Conservation (phyloP, 1,140 invertebrate species). For the Drosophila elegans region DNA sequence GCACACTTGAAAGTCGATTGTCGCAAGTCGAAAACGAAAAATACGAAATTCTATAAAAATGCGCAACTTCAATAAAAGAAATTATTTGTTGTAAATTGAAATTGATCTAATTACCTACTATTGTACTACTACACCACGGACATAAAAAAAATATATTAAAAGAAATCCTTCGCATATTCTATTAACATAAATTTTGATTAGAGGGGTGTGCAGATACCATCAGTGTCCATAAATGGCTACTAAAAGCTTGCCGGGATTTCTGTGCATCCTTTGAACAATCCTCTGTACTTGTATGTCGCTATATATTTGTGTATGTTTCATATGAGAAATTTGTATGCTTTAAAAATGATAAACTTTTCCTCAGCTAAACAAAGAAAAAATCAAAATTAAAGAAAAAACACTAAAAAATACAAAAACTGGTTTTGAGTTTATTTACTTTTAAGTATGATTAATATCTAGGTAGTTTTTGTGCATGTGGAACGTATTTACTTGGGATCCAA, state of each 20-base stretch:
- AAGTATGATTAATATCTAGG: too few species aligned
- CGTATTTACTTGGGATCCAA: too few species aligned
- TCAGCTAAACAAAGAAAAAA: conserved; percentile 52
- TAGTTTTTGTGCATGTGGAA: too few species aligned
- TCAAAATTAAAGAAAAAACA: conserved; percentile 55
- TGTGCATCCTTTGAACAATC: conserved; percentile 15
- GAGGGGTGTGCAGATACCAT: conserved; percentile 7
- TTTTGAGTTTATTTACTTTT: not conserved
- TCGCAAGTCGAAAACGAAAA: conserved; percentile 6
- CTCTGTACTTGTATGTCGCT: conserved; percentile 61
- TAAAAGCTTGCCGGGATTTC: conserved; percentile 9
- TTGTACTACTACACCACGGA: conserved; percentile 43
- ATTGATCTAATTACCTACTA: conserved; percentile 65
- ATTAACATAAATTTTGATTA: conserved; percentile 35
- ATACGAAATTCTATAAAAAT: conserved; percentile 37
- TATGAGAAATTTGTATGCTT: conserved; percentile 69
- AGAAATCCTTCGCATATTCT: conserved; percentile 51
- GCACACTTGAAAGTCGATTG: conserved; percentile 20
- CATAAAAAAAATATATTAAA: conserved; percentile 36
- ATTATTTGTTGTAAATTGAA: conserved; percentile 78
- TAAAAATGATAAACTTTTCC: conserved; percentile 56
- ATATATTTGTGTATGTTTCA: conserved; percentile 67
- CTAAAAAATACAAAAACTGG: conserved; percentile 39
- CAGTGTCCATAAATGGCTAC: not conserved
- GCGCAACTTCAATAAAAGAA: conserved; percentile 40